Evolutionary conservation across 2,113 vertebrate genomes (phyloP).

Genomic region (Melospiza melodia): DNA sequence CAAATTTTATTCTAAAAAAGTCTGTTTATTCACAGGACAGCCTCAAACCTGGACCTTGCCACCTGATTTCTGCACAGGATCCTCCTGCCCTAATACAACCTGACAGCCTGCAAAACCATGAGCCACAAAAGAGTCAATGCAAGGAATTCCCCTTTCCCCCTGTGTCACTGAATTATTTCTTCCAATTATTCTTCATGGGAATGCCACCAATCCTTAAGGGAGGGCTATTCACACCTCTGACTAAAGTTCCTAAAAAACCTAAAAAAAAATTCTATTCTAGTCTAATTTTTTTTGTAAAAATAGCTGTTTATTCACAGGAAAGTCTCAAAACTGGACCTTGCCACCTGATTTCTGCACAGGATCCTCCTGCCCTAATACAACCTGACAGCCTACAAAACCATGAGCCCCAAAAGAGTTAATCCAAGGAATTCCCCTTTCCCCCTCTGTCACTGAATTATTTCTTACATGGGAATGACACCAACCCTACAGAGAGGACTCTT

Average conservation of each 20-base stretch:
- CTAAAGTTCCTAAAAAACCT: too few species aligned
- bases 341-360: too few species aligned
- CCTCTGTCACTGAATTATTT: fast-evolving
- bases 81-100: too few species aligned
- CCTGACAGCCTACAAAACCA: background rate
- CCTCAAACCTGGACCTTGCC: too few species aligned
- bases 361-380: too few species aligned
- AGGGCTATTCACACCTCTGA: background rate
- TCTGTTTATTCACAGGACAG: too few species aligned
- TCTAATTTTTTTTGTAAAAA: too few species aligned
- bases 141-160: background rate
- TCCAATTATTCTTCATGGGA: background rate
- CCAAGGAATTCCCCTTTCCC: background rate
- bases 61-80: too few species aligned
- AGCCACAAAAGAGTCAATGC: background rate
- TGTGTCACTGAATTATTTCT: background rate
- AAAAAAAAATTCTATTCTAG: too few species aligned
- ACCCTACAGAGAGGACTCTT: background rate
- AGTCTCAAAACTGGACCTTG: too few species aligned
- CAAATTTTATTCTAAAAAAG: too few species aligned
- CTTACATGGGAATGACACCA: background rate
- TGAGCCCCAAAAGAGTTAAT: background rate
- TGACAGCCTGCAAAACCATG: background rate
- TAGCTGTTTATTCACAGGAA: too few species aligned
- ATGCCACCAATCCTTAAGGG: background rate